These are phyloP conservation scores for Caenorhabditis inopinata DNA, from an alignment of 1,140 invertebrate species.

Conservation along the genomic window DNA sequence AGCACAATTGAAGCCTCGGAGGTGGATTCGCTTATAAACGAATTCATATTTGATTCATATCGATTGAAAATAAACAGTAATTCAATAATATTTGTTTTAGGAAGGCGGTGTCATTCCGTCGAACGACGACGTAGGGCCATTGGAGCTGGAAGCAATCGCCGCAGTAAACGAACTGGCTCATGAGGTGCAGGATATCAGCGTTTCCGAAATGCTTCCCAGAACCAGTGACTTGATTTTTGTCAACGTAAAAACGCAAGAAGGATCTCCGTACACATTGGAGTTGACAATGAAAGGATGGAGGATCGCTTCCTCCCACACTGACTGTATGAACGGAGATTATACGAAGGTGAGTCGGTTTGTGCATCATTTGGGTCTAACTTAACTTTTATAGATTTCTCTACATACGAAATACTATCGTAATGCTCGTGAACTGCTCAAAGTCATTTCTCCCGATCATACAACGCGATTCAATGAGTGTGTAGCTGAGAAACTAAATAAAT, in stretches of 20 bases:
- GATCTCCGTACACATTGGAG: constrained; percentile 60
- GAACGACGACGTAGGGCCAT: constrained; percentile 44
- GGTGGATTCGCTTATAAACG: too few relatives aligned
- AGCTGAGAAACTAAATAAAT: constrained; percentile 46
- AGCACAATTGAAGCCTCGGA: too few relatives aligned
- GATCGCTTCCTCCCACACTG: constrained; percentile 58
- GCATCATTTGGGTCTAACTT: neutral
- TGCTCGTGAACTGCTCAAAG: constrained; percentile 54
- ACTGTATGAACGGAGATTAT: constrained; percentile 65
- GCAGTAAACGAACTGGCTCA: constrained; percentile 62
- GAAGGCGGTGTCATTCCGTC: constrained; percentile 37
- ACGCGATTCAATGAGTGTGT: constrained; percentile 56
- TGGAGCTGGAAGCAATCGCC: constrained; percentile 64
- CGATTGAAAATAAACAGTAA: too few relatives aligned
- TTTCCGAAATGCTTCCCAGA: constrained; percentile 62
- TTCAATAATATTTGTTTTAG: neutral
- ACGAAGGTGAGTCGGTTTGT: constrained; percentile 48
- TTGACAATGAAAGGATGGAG: constrained; percentile 66
- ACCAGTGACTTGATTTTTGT: constrained; percentile 65
- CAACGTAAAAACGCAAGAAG: constrained; percentile 63
- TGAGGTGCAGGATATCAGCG: constrained; percentile 55
- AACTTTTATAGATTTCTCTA: constrained; percentile 56
- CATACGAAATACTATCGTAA: constrained; percentile 62
- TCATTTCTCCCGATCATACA: constrained; percentile 55
- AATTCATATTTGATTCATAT: too few relatives aligned